Percentiles rank a stretch among this genome's conserved stretches.
phyloP scores from a whole-genome alignment of 2,113 vertebrate species.

The Hyperopisus bebe region DNA sequence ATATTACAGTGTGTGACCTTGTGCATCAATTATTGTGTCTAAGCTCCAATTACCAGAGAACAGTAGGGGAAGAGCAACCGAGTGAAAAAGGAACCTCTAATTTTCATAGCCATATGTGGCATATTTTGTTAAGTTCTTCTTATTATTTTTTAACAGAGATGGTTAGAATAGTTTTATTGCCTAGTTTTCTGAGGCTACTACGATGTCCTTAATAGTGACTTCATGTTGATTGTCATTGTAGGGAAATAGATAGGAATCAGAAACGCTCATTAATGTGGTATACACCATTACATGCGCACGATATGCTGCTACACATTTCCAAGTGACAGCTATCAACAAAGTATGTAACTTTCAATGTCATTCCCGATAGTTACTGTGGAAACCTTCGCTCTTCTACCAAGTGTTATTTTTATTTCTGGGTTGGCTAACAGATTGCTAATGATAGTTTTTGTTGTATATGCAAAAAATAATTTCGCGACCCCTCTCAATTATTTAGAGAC shows the following conservation, averaged over 20 bases:
- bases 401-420: not conserved
- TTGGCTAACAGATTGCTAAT: not conserved
- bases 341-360: not conserved
- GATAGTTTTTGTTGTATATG: not conserved
- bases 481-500: not conserved
- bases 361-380: not conserved
- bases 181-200: not conserved
- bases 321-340: not conserved
- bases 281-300: not conserved
- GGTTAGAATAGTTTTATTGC: not conserved
- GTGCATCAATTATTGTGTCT: constrained; percentile 3
- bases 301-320: not conserved
- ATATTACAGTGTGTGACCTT: not conserved
- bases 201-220: not conserved
- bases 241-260: not conserved
- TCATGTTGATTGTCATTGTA: not conserved
- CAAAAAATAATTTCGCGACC: not conserved
- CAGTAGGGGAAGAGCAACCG: not conserved
- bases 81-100: not conserved
- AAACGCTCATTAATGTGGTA: not conserved
- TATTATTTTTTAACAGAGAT: not conserved
- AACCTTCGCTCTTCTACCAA: not conserved
- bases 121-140: not conserved
- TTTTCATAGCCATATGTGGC: not conserved
- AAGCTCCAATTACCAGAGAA: not conserved